Evolutionary conservation across 2,113 vertebrate species (phyloP), one percentile per base, ranked within the genome.

Genomic region (Corythoichthys intestinalis): DNA sequence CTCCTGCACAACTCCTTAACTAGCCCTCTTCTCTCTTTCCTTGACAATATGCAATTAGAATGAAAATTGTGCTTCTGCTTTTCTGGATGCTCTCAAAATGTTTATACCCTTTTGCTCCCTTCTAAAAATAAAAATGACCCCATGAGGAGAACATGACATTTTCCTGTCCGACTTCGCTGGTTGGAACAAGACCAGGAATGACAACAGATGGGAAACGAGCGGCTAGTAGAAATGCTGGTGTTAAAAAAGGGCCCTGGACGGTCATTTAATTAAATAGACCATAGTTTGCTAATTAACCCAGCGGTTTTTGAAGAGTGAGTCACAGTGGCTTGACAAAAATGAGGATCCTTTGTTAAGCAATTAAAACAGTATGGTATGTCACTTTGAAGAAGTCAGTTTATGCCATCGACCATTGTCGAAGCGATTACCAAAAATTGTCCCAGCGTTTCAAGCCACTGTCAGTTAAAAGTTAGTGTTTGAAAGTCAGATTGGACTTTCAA

Each of bases 161-260:
- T 83, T 85, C 84, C 87, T 84, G 78, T 84, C 75, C 70, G 69
- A 41, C 49, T 74, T 58, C 66, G 28, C 0, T 47, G 12, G 61
- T 74, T 63, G 72, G 70, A 59, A 60, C 4, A 34, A 39, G 49
- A 38, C 56, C 76, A 78, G 34, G 17, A 79, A 71, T 66, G 12
- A 20, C 67, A 67, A 63, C 63, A 34, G 7, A 52, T 65, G 73
- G 48, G 72, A 38, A 66, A 64, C 44, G 28, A 57, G 20, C 10
- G 15, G 34, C 10, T 57, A 6, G 56, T 58, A 37, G 17, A 69
- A 39, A 59, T 12, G 20, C 7, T 46, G 48, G 11, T 66, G 68
- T 74, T 72, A 28, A 35, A 53, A 65, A 34, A 28, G 11, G 35
- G 64, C 10, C 64, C 47, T 9, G 6, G 7, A 28, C 47, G 64